These are phyloP conservation scores for Saccopteryx leptura DNA, from an alignment of 2,113 vertebrate species.

Conservation along the genomic window DNA sequence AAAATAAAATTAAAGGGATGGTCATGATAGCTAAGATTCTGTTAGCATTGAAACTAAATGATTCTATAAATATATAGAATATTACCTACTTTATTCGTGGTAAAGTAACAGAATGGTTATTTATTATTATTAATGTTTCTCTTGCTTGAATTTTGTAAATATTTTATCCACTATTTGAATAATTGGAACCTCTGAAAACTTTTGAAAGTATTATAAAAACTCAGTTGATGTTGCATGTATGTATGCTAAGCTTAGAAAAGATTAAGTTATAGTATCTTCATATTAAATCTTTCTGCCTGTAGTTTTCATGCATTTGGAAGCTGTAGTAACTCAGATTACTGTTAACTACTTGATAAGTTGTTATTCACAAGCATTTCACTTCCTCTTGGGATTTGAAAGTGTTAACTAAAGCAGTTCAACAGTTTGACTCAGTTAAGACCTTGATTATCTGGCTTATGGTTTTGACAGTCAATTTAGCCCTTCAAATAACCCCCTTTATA, in stretches of 20 bases:
- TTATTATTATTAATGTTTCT: constrained; percentile 23
- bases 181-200: constrained; percentile 8
- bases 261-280: not conserved
- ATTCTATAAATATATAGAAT: not conserved
- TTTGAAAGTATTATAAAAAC: constrained; percentile 2
- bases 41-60: not conserved
- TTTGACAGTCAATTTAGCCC: not conserved
- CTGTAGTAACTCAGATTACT: not conserved
- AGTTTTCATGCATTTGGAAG: not conserved
- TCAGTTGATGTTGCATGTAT: not conserved
- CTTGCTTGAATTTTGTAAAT: constrained; percentile 7
- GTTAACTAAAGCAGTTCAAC: not conserved
- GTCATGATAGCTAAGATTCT: not conserved
- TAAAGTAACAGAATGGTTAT: not conserved
- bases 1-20: not conserved
- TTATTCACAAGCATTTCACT: not conserved
- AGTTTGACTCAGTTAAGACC: not conserved
- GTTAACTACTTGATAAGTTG: not conserved
- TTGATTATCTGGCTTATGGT: not conserved
- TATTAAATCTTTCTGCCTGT: not conserved
- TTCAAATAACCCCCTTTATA: not conserved
- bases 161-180: not conserved
- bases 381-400: not conserved
- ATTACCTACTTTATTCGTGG: not conserved
- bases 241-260: not conserved